Conservation (phyloP, 2,113 vertebrate genomes). For the Platysteira castanea region DNA sequence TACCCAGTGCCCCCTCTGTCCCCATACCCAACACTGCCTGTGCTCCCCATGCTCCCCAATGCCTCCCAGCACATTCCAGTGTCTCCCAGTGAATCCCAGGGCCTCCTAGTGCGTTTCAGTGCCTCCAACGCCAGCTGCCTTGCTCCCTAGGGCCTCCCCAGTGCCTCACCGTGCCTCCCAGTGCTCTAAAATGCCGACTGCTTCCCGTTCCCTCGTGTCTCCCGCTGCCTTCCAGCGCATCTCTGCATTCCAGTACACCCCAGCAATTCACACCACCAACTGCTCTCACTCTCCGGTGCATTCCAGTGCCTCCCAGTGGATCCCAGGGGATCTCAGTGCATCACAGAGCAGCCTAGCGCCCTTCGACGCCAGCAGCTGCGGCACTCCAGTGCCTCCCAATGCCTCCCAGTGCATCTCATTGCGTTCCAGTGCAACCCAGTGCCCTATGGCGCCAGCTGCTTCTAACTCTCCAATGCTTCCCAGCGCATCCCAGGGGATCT, state of each 20-base stretch:
- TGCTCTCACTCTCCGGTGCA: background rate
- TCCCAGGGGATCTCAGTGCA: background rate
- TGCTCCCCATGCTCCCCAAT: background rate
- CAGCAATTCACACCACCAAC: background rate
- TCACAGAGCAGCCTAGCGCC: background rate
- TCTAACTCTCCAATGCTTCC: background rate
- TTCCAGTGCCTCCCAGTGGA: background rate
- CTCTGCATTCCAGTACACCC: background rate
- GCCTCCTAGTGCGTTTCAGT: background rate
- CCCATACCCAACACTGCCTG: background rate
- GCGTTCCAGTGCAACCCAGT: background rate
- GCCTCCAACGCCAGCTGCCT: background rate
- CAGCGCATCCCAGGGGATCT: background rate
- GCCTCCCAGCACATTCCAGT: background rate
- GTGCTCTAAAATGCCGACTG: background rate
- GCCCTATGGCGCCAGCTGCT: background rate
- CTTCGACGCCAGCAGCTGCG: background rate
- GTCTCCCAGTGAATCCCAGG: background rate
- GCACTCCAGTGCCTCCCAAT: background rate
- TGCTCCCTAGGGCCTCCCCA: background rate
- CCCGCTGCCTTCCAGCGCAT: background rate
- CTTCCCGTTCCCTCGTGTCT: background rate
- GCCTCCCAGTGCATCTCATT: background rate
- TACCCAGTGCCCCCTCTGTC: background rate
- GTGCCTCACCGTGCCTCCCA: background rate